Evolutionary conservation across 2,797 vertebrate genomes (phyloP).

Genomic region (Centropyge bicolor): DNA sequence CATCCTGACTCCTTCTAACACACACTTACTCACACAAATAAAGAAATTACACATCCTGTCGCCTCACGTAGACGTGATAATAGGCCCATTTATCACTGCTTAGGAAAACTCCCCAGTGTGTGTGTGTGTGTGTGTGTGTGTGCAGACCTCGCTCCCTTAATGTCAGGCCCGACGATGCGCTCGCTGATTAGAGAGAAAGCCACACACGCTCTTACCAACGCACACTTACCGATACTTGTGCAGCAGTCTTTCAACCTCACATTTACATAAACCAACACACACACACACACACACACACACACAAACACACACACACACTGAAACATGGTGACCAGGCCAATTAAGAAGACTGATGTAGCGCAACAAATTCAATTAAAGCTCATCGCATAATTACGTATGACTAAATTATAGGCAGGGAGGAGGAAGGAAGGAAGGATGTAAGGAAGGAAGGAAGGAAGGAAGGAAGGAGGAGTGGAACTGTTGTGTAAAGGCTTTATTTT

Average conservation of each 20-base stretch:
- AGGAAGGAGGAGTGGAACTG: not conserved
- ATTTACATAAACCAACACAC: conserved; percentile 31
- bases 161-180: conserved; percentile 18
- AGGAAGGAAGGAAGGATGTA: not conserved
- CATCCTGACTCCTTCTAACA: conserved; percentile 2
- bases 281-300: conserved; percentile 20
- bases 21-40: conserved; percentile 11
- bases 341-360: conserved; percentile 76
- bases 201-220: conserved; percentile 7
- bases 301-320: conserved; percentile 32
- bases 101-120: conserved; percentile 12
- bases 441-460: not conserved
- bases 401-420: conserved; percentile 52
- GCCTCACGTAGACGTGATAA: conserved; percentile 47
- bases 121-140: conserved; percentile 27
- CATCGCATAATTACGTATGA: conserved; percentile 57
- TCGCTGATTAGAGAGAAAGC: conserved; percentile 47
- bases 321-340: conserved; percentile 48
- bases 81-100: conserved; percentile 59
- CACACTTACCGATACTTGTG: not conserved
- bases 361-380: conserved; percentile 73
- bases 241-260: not conserved
- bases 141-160: conserved; percentile 7
- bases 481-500: too few relatives aligned
- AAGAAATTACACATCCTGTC: conserved; percentile 8